Evolutionary conservation across 1,140 invertebrate genomes (phyloP).

Genomic region (Scaptomyza hsui): DNA sequence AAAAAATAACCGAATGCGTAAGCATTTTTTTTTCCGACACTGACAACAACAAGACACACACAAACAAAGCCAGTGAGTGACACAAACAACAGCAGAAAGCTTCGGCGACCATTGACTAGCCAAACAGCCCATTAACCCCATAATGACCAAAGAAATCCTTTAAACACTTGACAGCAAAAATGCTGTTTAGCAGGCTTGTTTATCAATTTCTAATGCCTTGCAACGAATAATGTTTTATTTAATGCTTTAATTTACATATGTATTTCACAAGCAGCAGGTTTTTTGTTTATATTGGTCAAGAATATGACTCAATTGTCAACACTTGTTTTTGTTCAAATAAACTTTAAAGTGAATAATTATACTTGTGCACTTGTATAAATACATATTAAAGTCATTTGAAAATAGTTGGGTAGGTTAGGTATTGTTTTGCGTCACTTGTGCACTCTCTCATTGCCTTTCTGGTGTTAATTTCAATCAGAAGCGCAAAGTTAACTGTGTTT

Average conservation of each 20-base stretch:
- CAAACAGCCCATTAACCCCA: constrained; percentile 15
- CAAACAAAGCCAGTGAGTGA: neutral
- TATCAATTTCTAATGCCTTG: neutral
- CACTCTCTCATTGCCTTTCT: constrained; percentile 11
- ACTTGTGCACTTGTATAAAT: too few species aligned
- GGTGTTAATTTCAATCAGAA: constrained; percentile 71
- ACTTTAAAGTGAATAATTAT: too few species aligned
- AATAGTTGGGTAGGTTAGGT: too few species aligned
- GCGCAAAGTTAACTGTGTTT: constrained; percentile 55
- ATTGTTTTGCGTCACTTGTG: neutral
- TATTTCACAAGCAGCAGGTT: neutral
- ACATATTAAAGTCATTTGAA: too few species aligned
- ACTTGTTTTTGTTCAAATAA: too few species aligned
- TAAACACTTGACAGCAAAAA: neutral
- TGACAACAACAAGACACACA: too few species aligned
- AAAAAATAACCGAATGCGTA: constrained; percentile 61
- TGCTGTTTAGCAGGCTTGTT: neutral
- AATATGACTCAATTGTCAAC: neutral
- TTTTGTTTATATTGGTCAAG: neutral
- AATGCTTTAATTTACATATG: neutral
- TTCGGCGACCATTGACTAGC: constrained; percentile 14
- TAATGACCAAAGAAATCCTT: neutral
- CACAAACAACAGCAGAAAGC: neutral
- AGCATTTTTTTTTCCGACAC: constrained; percentile 6
- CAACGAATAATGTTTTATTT: neutral